A percentile compares a stretch with the other conserved stretches of the same genome.
Conservation (phyloP, 1,140 invertebrate species). For the Myzus persicae region DNA sequence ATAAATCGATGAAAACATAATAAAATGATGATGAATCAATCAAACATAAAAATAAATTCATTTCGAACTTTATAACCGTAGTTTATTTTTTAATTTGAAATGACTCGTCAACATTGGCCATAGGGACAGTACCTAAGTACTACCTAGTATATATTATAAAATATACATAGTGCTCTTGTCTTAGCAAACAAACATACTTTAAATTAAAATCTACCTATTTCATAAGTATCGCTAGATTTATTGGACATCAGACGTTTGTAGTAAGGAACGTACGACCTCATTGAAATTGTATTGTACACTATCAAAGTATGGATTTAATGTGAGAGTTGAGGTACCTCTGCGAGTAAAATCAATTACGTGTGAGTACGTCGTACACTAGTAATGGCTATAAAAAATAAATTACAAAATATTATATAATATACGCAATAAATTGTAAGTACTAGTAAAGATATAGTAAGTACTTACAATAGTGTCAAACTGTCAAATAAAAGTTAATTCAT, state of each 20-base stretch:
- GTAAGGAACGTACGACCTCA: background rate
- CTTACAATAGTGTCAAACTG: background rate
- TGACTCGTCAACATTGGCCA: background rate
- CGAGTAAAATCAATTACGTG: background rate
- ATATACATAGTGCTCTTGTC: too few relatives aligned
- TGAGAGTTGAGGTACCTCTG: background rate
- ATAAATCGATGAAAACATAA: background rate
- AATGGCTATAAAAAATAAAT: slow-evolving; percentile 1
- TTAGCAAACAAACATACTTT: background rate
- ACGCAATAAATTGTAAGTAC: background rate
- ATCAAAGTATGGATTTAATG: background rate
- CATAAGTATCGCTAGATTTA: background rate
- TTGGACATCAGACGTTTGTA: background rate
- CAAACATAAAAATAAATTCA: background rate
- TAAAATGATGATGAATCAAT: background rate
- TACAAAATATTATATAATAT: background rate
- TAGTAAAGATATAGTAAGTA: background rate
- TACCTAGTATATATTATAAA: background rate
- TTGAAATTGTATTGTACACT: background rate
- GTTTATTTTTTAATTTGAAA: too few relatives aligned
- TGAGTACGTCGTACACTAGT: background rate
- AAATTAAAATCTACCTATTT: background rate
- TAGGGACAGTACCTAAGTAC: background rate
- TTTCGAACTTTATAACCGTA: background rate
- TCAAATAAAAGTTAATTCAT: background rate